A percentile compares a stretch with the other conserved stretches of the same genome.
phyloP scores from a whole-genome alignment of 2,888 invertebrate species.

The Ophion ellenae region DNA sequence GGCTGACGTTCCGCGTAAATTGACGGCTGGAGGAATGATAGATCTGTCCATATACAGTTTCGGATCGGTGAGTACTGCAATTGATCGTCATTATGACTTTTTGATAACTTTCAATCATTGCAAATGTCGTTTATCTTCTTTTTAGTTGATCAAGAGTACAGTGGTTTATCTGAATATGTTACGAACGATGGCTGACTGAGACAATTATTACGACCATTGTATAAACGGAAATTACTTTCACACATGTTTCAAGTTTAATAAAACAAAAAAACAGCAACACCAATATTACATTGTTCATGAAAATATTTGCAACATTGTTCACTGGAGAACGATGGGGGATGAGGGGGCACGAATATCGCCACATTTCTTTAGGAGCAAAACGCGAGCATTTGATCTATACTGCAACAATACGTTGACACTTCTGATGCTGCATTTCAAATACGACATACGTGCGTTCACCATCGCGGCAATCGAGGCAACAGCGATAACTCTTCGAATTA shows the following conservation, averaged over 20 bases:
- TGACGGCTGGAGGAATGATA: constrained; percentile 72
- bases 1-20: constrained; percentile 66
- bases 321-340: not conserved
- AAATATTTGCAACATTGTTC: not conserved
- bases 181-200: constrained; percentile 53
- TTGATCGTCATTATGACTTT: not conserved
- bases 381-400: constrained; percentile 25
- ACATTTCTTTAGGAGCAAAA: not conserved
- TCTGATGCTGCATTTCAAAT: not conserved
- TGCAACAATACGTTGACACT: not conserved
- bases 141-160: constrained; percentile 73
- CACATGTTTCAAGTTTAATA: constrained; percentile 56
- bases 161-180: constrained; percentile 73
- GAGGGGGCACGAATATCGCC: constrained; percentile 25
- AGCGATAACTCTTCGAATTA: too few relatives aligned
- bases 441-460: too few relatives aligned
- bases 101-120: not conserved
- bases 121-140: not conserved
- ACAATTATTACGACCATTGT: not conserved
- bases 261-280: constrained; percentile 62
- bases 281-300: not conserved
- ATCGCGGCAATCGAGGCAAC: not conserved
- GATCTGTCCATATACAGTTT: constrained; percentile 71
- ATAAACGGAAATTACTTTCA: not conserved
- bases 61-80: constrained; percentile 68